A percentile compares a stretch with the other conserved stretches of the same genome.
Conservation (phyloP, 2,113 vertebrate species). For the Aleadryas rufinucha region DNA sequence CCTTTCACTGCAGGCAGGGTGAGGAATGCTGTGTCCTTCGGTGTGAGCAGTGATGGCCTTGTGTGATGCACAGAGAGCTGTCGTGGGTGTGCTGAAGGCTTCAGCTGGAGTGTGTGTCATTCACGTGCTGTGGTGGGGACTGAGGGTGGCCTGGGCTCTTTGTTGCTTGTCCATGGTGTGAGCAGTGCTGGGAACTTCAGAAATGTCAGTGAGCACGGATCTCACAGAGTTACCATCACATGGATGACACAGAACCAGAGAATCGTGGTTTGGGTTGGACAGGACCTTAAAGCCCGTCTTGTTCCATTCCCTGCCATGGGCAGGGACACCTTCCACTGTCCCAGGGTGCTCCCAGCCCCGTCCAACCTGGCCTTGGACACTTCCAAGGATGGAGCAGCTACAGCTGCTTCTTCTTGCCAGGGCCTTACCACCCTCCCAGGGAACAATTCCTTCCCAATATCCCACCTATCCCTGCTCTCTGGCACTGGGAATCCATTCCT, state of each 20-base stretch:
- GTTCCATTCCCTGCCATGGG: neutral
- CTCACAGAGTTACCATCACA: neutral
- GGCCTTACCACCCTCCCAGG: fast-evolving
- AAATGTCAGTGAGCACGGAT: neutral
- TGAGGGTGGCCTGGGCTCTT: neutral
- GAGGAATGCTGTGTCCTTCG: neutral
- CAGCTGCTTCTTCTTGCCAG: neutral
- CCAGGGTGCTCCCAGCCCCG: fast-evolving
- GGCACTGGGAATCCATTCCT: neutral
- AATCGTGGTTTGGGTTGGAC: fast-evolving
- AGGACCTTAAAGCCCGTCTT: neutral
- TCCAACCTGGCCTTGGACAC: neutral
- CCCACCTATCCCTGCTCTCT: neutral
- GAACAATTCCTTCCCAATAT: neutral
- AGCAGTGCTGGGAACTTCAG: neutral
- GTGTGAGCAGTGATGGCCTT: neutral
- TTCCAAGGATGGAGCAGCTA: neutral
- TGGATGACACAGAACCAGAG: fast-evolving
- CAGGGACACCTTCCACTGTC: neutral
- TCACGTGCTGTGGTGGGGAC: fast-evolving
- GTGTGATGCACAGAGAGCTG: neutral
- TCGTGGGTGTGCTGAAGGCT: fast-evolving
- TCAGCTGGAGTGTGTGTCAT: neutral
- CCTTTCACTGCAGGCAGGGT: fast-evolving
- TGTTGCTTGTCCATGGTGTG: fast-evolving